These are phyloP conservation scores for Synodontis membranacea DNA, from an alignment of 2,113 vertebrate genomes.

Conservation along the genomic window DNA sequence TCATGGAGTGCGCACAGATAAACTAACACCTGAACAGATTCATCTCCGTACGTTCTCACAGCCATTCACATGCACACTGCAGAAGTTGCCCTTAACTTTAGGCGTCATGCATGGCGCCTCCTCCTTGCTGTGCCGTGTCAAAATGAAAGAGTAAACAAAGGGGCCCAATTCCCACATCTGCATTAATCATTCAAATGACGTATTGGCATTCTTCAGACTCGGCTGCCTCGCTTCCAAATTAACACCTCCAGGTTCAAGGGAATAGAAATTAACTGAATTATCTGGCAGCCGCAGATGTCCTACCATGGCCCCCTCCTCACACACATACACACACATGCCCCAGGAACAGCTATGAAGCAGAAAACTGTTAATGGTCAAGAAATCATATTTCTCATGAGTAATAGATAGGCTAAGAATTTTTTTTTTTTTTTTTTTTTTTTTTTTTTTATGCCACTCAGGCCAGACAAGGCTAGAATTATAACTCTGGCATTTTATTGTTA, in stretches of 20 bases:
- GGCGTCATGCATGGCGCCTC: constrained; percentile 69
- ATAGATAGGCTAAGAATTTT: constrained; percentile 62
- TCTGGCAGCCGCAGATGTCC: constrained; percentile 94
- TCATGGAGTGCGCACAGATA: neutral
- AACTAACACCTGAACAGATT: neutral
- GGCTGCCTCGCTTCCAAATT: constrained; percentile 91
- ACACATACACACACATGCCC: constrained; percentile 83
- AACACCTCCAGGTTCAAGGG: constrained; percentile 95
- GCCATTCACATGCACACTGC: constrained; percentile 62
- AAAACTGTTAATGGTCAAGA: constrained; percentile 89
- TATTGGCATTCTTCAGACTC: constrained; percentile 93
- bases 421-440: neutral
- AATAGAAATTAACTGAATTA: constrained; percentile 96
- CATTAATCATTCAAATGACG: constrained; percentile 96
- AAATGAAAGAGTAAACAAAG: constrained; percentile 92
- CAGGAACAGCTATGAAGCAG: constrained; percentile 83
- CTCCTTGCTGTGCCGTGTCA: constrained; percentile 82
- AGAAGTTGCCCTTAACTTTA: constrained; percentile 79
- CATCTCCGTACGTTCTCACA: constrained; percentile 50
- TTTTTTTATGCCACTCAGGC: constrained; percentile 35
- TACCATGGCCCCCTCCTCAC: constrained; percentile 78
- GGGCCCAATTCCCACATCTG: constrained; percentile 86
- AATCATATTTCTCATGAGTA: constrained; percentile 82
- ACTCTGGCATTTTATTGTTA: neutral
- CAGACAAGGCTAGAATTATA: neutral